These are phyloP conservation scores for Galagoides demidoff DNA, from an alignment of 2,797 vertebrate species.

Conservation along the genomic window DNA sequence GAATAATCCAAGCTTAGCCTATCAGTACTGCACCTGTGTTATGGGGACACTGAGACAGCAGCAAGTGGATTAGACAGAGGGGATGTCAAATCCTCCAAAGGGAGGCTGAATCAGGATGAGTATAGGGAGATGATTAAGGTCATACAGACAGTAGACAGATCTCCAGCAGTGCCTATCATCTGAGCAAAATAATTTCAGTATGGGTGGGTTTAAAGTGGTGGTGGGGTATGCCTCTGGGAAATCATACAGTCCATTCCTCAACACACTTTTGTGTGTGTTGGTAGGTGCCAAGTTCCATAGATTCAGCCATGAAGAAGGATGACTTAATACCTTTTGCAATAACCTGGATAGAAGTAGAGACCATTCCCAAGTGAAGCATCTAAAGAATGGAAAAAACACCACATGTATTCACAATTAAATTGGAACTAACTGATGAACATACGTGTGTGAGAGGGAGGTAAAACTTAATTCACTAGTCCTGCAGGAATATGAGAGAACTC, in stretches of 20 bases:
- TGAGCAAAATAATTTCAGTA: neutral
- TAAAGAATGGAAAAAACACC: too few relatives aligned
- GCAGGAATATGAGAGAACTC: neutral
- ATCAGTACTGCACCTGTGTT: neutral
- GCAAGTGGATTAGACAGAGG: neutral
- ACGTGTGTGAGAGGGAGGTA: too few relatives aligned
- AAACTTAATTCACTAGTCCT: neutral
- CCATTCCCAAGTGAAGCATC: too few relatives aligned
- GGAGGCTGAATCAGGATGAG: neutral
- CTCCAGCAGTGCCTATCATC: neutral
- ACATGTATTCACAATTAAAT: too few relatives aligned
- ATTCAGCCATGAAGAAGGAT: too few relatives aligned
- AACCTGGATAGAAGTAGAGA: too few relatives aligned
- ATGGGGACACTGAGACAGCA: neutral
- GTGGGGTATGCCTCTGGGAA: neutral
- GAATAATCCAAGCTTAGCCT: neutral
- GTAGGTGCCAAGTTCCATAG: neutral
- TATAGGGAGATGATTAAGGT: neutral
- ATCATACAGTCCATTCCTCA: fast-evolving
- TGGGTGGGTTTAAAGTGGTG: neutral
- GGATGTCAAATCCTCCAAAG: neutral
- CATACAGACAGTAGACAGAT: neutral
- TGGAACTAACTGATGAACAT: neutral
- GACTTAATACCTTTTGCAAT: too few relatives aligned
- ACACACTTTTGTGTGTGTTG: fast-evolving